Evolutionary conservation across 2,113 vertebrate genomes (phyloP).

Genomic region (Laterallus jamaicensis): DNA sequence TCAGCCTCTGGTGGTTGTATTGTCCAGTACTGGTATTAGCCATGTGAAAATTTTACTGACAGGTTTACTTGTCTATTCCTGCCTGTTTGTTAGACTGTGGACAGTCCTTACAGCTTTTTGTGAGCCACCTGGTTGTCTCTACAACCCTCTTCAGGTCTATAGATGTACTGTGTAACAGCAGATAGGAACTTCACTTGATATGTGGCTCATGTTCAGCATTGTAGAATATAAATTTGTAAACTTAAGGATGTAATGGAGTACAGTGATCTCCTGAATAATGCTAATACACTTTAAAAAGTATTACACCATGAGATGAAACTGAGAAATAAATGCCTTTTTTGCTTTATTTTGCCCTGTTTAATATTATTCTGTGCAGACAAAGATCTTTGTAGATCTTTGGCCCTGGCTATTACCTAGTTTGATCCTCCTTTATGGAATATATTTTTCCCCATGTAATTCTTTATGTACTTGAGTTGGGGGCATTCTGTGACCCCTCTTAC

Average conservation of each 20-base stretch:
- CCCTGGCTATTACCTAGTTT: not conserved
- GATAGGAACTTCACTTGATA: not conserved
- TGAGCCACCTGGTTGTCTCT: not conserved
- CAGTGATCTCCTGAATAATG: not conserved
- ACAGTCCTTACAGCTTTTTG: not conserved
- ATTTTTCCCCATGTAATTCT: not conserved
- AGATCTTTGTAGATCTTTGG: not conserved
- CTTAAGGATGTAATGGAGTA: not conserved
- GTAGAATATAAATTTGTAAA: not conserved
- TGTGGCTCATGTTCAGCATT: not conserved
- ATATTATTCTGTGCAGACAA: not conserved
- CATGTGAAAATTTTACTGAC: not conserved
- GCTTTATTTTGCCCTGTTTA: not conserved
- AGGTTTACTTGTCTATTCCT: not conserved
- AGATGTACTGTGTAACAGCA: not conserved
- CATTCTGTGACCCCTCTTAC: not conserved
- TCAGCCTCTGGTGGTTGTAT: rapidly evolving
- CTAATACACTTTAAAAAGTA: not conserved
- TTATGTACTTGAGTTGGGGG: not conserved
- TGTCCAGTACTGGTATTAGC: not conserved
- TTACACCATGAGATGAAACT: not conserved
- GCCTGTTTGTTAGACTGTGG: not conserved
- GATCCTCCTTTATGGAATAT: not conserved
- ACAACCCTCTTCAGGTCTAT: not conserved
- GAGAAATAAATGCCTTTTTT: not conserved